Evolutionary conservation across 2,888 invertebrate species (phyloP), one percentile per base, ranked within the genome.

Genomic region (Pachymerium ferrugineum): DNA sequence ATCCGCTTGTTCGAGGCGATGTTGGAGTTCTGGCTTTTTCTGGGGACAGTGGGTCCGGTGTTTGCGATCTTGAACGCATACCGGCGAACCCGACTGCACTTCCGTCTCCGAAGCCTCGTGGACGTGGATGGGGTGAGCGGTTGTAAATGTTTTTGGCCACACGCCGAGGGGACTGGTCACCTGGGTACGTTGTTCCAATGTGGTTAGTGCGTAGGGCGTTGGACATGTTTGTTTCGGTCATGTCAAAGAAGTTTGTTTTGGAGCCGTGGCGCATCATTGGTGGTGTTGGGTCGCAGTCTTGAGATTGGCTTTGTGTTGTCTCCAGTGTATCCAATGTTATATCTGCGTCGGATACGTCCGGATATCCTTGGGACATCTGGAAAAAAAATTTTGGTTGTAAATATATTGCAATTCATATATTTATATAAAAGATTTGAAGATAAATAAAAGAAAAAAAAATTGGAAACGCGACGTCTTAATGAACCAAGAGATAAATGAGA

Each of bases 201-300:
- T 47, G 75, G 38, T 47, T 77, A 75, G 76, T 78, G 76, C 75
- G 76, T n/a, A 28, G 74, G 35, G 69, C 76, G 68, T 73, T 73
- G 16, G 73, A 75, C 74, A 78, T 77, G 31, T 79, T 78, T 6
- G 78, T 76, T 30, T 76, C 77, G 79, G 90, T 88, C 75, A 92
- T 91, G 82, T 91, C 88, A 86, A 93, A 94, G 85, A 94, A 90
- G 84, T 93, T 94, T 79, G 89, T 90, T 79, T 90, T 90, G 75
- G 93, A 93, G 79, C 93, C 93, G 80, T 90, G 90, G 78, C 94
- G 87, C n/a, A 78, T 77, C 33, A 78, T 75, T 62, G 79, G 79
- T 70, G 94, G 94, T 78, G 94, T 94, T 8, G 94, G 93, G 83
- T 94, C 94, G 84, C 94, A 94, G 86, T 94, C 94, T 79, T 92